Conservation (phyloP, 2,888 invertebrate species). For the Tenthredo amoena region DNA sequence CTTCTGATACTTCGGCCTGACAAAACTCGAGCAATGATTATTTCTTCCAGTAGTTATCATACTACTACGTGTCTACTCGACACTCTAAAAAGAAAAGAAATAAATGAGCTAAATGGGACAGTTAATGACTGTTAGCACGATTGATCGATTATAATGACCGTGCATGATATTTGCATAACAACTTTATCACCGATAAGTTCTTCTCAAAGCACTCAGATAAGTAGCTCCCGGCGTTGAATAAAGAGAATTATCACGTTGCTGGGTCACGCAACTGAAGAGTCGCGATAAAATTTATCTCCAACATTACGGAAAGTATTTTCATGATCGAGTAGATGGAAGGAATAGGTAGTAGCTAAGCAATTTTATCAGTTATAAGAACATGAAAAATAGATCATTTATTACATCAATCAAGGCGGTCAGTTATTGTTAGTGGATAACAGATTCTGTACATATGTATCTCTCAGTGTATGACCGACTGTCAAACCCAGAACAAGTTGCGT, state of each 20-base stretch:
- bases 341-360: not conserved
- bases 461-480: not conserved
- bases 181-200: not conserved
- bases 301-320: not conserved
- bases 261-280: not conserved
- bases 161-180: not conserved
- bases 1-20: not conserved
- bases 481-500: not conserved
- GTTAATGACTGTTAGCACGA: not conserved
- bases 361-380: not conserved
- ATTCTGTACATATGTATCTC: not conserved
- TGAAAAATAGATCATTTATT: not conserved
- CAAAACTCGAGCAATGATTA: not conserved
- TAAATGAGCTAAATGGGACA: not conserved
- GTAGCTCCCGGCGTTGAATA: not conserved
- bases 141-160: not conserved
- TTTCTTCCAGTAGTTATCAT: not conserved
- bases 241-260: not conserved
- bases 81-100: not conserved
- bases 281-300: not conserved
- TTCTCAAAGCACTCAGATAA: not conserved
- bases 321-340: not conserved
- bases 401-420: not conserved
- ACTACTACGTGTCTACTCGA: not conserved
- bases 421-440: not conserved